Evolutionary conservation across 2,797 vertebrate species (phyloP).

Genomic region (Myotis myotis): DNA sequence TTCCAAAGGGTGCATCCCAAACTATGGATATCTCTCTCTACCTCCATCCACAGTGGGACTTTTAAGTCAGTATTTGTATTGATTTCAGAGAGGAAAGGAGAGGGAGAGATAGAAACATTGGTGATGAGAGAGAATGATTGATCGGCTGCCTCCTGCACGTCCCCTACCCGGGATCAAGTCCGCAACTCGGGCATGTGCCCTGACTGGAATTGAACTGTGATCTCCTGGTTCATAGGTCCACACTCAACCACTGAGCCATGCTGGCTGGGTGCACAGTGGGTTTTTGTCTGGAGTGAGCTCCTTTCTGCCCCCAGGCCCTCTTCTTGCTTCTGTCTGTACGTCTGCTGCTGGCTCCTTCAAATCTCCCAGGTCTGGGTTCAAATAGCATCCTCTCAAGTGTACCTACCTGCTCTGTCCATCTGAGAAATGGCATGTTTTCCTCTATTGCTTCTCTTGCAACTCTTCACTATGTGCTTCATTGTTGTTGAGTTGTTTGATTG

Average conservation of each 20-base stretch:
- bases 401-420: neutral
- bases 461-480: neutral
- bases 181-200: too few species aligned
- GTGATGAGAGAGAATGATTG: too few species aligned
- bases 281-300: neutral
- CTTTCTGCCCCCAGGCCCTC: neutral
- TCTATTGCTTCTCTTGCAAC: neutral
- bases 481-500: neutral
- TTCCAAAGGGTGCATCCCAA: neutral
- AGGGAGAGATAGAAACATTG: too few species aligned
- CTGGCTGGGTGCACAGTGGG: too few species aligned
- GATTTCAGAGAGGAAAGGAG: too few species aligned
- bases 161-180: too few species aligned
- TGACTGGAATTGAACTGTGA: too few species aligned
- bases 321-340: neutral
- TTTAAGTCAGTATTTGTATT: too few species aligned
- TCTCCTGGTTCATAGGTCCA: too few species aligned
- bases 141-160: too few species aligned
- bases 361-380: neutral
- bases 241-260: too few species aligned
- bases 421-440: neutral
- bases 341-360: neutral
- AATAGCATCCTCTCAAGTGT: neutral
- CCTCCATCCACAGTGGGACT: fast-evolving
- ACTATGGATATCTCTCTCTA: fast-evolving